Base-by-base conservation (phyloP, 2,888 invertebrate genomes). In the Caenorhabditis auriculariae region DNA sequence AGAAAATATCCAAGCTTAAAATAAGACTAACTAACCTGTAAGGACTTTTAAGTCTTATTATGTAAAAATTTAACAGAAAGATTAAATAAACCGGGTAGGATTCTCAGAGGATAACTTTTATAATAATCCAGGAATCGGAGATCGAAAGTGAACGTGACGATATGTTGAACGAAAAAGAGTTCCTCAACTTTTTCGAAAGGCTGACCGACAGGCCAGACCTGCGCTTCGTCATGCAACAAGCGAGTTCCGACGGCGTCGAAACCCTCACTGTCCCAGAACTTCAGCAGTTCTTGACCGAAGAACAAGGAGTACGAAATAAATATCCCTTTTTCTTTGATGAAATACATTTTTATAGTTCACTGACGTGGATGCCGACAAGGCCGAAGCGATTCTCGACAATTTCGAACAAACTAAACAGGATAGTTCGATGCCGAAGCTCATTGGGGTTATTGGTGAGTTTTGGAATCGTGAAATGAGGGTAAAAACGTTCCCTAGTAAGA, bases 101-200 rank as follows among this genome's bases (percentile, higher is more conserved):
- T n/a, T n/a, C n/a, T n/a, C n/a, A n/a, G n/a, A n/a, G n/a, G n/a
- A n/a, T n/a, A n/a, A n/a, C n/a, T n/a, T n/a, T n/a, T n/a, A n/a
- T n/a, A n/a, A n/a, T n/a, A n/a, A n/a, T n/a, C 54, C 41, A 71
- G 63, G 69, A 72, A 23, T 60, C 71, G 2, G 71, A 68, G 27
- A 27, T 60, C 3, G 66, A 60, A 15, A 59, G 60, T 37, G 54
- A 65, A 4, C 49, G 59, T 24, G 81, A 83, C 54, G 82, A 84
- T 58, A 83, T 81, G 9, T 77, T 87, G 53, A 85, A 87, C 69
- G 82, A 83, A 27, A 83, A 86, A 12, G 87, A 87, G 75, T 87
- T 87, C 79, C 83, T 87, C 17, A 69, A 81, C 26, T 86, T 87
- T 69, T 87, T 86, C 77, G 82, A 85, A 54, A 69, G 82, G 24